phyloP scores from a whole-genome alignment of 2,797 vertebrate species.

The Pagetopsis macropterus region DNA sequence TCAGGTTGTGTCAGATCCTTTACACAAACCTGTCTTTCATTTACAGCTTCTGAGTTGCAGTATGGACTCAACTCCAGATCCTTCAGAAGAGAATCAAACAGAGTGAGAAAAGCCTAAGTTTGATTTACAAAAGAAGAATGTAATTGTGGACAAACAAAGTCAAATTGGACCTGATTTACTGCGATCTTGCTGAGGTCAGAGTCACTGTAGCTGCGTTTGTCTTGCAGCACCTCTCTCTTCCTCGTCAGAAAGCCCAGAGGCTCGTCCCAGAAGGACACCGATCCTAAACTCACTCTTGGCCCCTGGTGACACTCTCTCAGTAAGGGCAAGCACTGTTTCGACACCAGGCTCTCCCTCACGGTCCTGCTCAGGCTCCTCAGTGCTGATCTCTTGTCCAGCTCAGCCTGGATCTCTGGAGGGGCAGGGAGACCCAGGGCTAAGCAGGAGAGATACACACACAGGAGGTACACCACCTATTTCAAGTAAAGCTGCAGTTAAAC shows the following conservation, averaged over 20 bases:
- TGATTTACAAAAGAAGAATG: not conserved
- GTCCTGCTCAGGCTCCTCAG: slow-evolving; percentile 68
- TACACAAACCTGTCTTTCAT: slow-evolving; percentile 56
- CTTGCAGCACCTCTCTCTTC: slow-evolving; percentile 74
- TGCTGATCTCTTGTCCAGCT: slow-evolving; percentile 77
- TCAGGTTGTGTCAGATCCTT: slow-evolving; percentile 53
- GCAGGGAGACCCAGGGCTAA: slow-evolving; percentile 76
- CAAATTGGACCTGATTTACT: slow-evolving; percentile 52
- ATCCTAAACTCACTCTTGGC: slow-evolving; percentile 48
- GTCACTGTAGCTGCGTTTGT: slow-evolving; percentile 85
- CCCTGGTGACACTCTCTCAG: slow-evolving; percentile 59
- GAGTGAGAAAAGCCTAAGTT: slow-evolving; percentile 4
- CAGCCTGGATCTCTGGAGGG: slow-evolving; percentile 69
- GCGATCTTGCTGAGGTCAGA: slow-evolving; percentile 82
- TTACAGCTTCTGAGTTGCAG: slow-evolving; percentile 46
- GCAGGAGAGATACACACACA: slow-evolving; percentile 80
- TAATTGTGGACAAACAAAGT: not conserved
- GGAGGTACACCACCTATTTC: slow-evolving; percentile 80
- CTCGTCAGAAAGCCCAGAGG: slow-evolving; percentile 78
- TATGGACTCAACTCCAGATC: slow-evolving; percentile 65
- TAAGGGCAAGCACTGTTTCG: slow-evolving; percentile 76
- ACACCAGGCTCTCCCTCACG: slow-evolving; percentile 79
- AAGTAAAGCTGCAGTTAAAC: slow-evolving; percentile 2
- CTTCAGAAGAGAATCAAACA: slow-evolving; percentile 61
- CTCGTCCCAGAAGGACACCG: slow-evolving; percentile 80